phyloP scores from a whole-genome alignment of 1,140 invertebrate genomes.

The Atta cephalotes region DNA sequence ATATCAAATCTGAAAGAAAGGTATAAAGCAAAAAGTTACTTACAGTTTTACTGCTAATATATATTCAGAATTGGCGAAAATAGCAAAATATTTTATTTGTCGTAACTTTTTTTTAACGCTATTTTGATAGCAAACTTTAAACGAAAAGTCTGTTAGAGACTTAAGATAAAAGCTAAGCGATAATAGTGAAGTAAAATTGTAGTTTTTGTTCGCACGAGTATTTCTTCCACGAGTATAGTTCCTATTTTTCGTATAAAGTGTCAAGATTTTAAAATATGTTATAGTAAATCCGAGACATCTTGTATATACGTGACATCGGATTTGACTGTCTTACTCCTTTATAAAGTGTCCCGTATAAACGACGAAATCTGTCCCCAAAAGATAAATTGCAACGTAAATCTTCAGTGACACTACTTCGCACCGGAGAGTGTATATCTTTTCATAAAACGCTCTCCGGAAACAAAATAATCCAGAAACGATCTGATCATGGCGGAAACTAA shows the following conservation, averaged over 20 bases:
- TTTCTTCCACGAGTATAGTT: neutral
- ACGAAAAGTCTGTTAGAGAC: neutral
- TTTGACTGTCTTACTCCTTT: constrained; percentile 31
- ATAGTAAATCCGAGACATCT: neutral
- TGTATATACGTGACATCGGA: neutral
- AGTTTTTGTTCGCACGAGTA: neutral
- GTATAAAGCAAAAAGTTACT: neutral
- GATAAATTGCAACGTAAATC: constrained; percentile 48
- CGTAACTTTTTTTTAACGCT: neutral
- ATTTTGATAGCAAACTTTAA: constrained; percentile 6
- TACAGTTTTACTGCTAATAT: neutral
- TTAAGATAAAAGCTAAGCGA: neutral
- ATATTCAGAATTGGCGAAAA: neutral
- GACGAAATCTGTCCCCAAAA: constrained; percentile 12
- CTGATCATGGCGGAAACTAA: constrained; percentile 12
- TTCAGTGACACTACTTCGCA: constrained; percentile 7
- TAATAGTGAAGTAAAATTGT: neutral
- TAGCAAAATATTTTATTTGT: neutral
- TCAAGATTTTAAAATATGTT: constrained; percentile 13
- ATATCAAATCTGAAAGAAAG: neutral
- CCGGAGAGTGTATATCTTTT: constrained; percentile 12
- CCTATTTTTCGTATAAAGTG: constrained; percentile 14
- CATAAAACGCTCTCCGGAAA: constrained; percentile 17
- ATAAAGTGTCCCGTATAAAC: constrained; percentile 30
- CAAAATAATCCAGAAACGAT: constrained; percentile 31